Evolutionary conservation across 2,888 invertebrate genomes (phyloP).

Genomic region (Drosophila anomelani): DNA sequence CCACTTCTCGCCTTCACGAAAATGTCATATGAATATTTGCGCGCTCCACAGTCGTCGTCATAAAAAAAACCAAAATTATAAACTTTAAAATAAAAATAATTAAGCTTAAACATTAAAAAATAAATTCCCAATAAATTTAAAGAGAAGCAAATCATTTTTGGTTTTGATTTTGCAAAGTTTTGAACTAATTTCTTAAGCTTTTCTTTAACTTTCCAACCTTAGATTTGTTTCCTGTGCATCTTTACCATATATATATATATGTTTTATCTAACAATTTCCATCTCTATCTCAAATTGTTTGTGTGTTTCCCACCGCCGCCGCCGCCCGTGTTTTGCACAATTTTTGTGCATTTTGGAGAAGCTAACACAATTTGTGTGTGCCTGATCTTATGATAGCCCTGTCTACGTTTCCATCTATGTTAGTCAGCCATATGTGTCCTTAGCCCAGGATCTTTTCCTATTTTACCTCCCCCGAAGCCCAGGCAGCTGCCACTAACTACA

Average conservation of each 20-base stretch:
- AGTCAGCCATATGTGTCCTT: constrained; percentile 27
- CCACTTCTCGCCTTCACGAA: constrained; percentile 40
- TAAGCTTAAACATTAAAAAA: no score
- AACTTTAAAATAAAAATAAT: not conserved
- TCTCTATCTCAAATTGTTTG: constrained; percentile 28
- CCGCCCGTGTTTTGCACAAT: constrained; percentile 51
- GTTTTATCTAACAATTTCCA: constrained; percentile 27
- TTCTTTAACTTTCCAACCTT: not conserved
- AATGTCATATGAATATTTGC: constrained; percentile 70
- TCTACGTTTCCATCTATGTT: constrained; percentile 24
- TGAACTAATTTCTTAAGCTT: not conserved
- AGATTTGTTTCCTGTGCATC: not conserved
- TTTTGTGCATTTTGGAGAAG: constrained; percentile 62
- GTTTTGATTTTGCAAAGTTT: not conserved
- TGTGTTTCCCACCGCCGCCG: not conserved
- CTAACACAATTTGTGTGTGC: constrained; percentile 70
- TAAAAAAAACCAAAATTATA: not conserved
- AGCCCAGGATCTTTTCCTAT: no score
- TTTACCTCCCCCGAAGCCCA: not conserved
- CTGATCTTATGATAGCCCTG: constrained; percentile 69
- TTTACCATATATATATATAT: not conserved
- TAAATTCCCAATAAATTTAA: not conserved
- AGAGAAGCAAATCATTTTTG: not conserved
- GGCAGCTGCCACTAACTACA: constrained; percentile 73
- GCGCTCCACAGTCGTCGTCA: constrained; percentile 53